These are phyloP conservation scores for Campoletis raptor DNA, from an alignment of 2,888 invertebrate species.

Conservation along the genomic window DNA sequence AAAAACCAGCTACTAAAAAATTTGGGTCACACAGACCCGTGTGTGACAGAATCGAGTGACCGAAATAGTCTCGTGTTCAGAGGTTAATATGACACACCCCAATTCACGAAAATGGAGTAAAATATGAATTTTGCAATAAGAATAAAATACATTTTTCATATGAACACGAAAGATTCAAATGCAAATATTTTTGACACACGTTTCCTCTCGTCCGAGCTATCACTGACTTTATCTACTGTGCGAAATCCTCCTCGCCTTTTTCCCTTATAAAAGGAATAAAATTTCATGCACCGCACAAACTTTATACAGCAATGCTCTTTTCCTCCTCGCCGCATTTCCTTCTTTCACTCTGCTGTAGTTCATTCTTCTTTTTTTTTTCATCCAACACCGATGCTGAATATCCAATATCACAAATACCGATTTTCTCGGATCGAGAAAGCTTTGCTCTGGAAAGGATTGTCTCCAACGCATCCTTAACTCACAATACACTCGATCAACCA, in stretches of 20 bases:
- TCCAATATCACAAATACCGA: constrained; percentile 46
- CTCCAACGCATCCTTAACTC: constrained; percentile 15
- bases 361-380: constrained; percentile 7
- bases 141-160: neutral
- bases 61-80: neutral
- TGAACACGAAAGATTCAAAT: neutral
- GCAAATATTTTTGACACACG: neutral
- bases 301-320: constrained; percentile 8
- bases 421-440: neutral
- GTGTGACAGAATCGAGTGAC: neutral
- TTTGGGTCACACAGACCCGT: neutral
- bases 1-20: neutral
- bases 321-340: constrained; percentile 14
- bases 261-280: constrained; percentile 4
- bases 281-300: constrained; percentile 29
- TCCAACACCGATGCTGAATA: constrained; percentile 14
- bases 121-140: neutral
- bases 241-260: neutral
- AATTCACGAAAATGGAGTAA: neutral
- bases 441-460: neutral
- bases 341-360: constrained; percentile 21
- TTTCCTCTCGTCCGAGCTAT: neutral
- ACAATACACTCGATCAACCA: neutral
- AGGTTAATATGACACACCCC: neutral
- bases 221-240: constrained; percentile 7